phyloP scores from a whole-genome alignment of 2,888 invertebrate species.

The Tribolium freemani region DNA sequence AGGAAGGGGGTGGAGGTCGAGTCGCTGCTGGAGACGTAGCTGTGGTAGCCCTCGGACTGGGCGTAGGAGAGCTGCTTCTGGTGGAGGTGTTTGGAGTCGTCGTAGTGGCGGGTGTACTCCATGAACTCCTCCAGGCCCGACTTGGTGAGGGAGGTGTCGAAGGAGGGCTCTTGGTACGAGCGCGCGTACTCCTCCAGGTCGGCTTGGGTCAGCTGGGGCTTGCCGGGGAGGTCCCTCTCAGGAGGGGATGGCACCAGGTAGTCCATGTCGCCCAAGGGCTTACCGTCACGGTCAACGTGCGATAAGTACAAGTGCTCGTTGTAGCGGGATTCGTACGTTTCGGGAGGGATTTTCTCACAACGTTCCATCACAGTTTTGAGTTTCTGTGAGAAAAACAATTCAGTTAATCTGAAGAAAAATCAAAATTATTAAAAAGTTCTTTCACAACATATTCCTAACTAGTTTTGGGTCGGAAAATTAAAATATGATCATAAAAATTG shows the following conservation, averaged over 20 bases:
- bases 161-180: conserved; percentile 69
- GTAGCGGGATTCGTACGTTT: conserved; percentile 71
- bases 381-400: conserved; percentile 65
- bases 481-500: no score
- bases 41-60: conserved; percentile 85
- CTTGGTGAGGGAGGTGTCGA: conserved; percentile 59
- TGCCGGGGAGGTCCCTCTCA: conserved; percentile 72
- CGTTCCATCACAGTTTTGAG: conserved; percentile 80
- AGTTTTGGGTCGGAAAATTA: no score
- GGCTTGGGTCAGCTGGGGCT: conserved; percentile 72
- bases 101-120: conserved; percentile 77
- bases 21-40: conserved; percentile 84
- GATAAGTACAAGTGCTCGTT: conserved; percentile 70
- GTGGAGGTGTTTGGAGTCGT: conserved; percentile 72
- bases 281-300: conserved; percentile 76
- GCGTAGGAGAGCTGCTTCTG: conserved; percentile 83
- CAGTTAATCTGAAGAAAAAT: no score
- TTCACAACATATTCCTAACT: no score
- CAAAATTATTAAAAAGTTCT: conserved; percentile 4
- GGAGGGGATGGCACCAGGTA: conserved; percentile 80
- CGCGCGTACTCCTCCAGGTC: conserved; percentile 80
- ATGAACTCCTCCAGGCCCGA: conserved; percentile 75
- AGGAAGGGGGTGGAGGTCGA: conserved; percentile 83
- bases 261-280: conserved; percentile 74
- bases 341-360: conserved; percentile 75